phyloP scores from a whole-genome alignment of 2,797 vertebrate genomes.

The Clarias pachynema region DNA sequence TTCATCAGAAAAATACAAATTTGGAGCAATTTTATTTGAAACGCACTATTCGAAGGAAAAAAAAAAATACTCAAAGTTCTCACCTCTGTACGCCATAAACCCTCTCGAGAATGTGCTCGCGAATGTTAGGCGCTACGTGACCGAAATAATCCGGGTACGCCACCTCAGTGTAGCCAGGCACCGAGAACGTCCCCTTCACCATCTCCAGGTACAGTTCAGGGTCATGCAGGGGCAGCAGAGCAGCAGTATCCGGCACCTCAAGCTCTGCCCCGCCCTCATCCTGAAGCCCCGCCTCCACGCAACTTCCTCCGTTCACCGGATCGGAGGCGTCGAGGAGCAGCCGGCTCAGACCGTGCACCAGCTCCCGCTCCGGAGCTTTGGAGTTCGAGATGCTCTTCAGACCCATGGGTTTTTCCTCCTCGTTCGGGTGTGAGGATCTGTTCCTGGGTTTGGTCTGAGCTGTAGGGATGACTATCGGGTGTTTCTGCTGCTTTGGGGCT shows the following conservation, averaged over 20 bases:
- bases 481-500: slow-evolving; percentile 63
- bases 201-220: slow-evolving; percentile 92
- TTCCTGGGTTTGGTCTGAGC: slow-evolving; percentile 69
- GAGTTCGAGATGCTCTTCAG: slow-evolving; percentile 69
- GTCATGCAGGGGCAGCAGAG: slow-evolving; percentile 86
- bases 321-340: slow-evolving; percentile 77
- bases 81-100: slow-evolving; percentile 96
- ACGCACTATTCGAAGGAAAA: too few species aligned
- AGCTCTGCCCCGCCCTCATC: slow-evolving; percentile 81
- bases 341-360: slow-evolving; percentile 80
- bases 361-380: slow-evolving; percentile 80
- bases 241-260: slow-evolving; percentile 82
- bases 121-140: slow-evolving; percentile 87
- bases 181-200: slow-evolving; percentile 88
- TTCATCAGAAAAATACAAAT: background rate
- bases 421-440: slow-evolving; percentile 57
- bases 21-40: background rate
- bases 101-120: slow-evolving; percentile 90
- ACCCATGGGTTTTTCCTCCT: slow-evolving; percentile 68
- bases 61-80: slow-evolving; percentile 54
- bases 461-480: slow-evolving; percentile 88
- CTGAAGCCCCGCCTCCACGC: slow-evolving; percentile 69
- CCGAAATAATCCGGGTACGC: slow-evolving; percentile 99
- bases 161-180: slow-evolving; percentile 91
- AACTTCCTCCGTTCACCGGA: slow-evolving; percentile 66